Evolutionary conservation across 2,797 vertebrate genomes (phyloP).

Genomic region (Petrocephalus schoutedeni): DNA sequence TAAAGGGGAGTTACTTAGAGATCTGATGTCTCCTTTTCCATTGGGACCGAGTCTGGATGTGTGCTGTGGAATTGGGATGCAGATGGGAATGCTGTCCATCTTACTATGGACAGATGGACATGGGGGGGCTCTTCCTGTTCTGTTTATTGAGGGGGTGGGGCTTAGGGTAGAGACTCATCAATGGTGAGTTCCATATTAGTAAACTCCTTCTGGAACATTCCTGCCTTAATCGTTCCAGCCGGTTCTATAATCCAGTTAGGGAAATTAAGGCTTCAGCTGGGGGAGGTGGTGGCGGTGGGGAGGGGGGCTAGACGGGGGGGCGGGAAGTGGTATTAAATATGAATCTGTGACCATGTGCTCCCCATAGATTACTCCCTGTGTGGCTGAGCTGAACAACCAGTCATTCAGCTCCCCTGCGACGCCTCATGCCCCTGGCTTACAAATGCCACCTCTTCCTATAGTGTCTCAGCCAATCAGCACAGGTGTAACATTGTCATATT

Average conservation of each 20-base stretch:
- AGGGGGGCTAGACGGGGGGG: too few relatives aligned
- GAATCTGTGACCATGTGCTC: background rate
- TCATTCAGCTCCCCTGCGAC: too few relatives aligned
- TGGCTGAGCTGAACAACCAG: background rate
- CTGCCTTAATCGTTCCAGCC: background rate
- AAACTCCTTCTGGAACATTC: background rate
- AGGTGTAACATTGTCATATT: background rate
- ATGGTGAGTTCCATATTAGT: background rate
- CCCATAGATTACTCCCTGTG: background rate
- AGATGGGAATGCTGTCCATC: background rate
- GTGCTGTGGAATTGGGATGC: background rate
- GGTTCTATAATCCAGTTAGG: background rate
- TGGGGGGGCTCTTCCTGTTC: background rate
- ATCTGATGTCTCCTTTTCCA: background rate
- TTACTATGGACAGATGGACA: background rate
- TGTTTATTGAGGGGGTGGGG: background rate
- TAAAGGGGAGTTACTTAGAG: background rate
- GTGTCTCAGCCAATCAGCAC: background rate
- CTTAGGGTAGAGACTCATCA: background rate
- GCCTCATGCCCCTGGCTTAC: too few relatives aligned
- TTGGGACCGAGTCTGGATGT: background rate
- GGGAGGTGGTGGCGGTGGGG: background rate
- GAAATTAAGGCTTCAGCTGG: background rate
- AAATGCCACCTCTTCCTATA: background rate
- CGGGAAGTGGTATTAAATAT: background rate